phyloP scores from a whole-genome alignment of 1,140 invertebrate genomes.

The Hormaphis cornu region DNA sequence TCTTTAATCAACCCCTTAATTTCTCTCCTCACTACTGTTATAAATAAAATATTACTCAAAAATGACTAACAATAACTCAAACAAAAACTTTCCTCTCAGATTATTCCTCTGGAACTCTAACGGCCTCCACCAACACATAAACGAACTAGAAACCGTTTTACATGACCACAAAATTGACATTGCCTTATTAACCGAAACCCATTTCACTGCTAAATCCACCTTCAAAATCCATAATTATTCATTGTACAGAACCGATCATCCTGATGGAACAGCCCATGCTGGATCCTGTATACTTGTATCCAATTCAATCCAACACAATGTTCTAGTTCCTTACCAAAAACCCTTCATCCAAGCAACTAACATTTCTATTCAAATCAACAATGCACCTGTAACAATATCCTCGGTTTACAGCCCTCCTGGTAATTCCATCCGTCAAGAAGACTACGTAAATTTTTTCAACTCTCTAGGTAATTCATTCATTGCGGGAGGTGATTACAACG shows the following conservation, averaged over 20 bases:
- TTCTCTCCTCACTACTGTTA: background rate
- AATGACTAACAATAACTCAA: background rate
- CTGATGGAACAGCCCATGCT: background rate
- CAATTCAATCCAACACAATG: background rate
- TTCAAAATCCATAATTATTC: no score
- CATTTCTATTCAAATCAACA: background rate
- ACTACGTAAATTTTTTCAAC: background rate
- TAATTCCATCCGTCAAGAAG: background rate
- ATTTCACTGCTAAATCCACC: no score
- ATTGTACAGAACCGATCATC: no score
- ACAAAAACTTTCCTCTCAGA: background rate
- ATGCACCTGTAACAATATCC: background rate
- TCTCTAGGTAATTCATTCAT: no score
- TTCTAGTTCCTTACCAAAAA: background rate
- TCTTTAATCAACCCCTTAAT: background rate
- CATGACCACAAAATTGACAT: background rate
- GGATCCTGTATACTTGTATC: background rate
- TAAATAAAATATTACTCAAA: background rate
- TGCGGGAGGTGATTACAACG: no score
- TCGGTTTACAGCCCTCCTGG: background rate
- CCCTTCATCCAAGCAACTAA: background rate
- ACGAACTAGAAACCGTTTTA: background rate
- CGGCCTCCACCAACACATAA: background rate
- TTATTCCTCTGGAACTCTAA: background rate
- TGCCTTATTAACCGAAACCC: no score